Conservation (phyloP, 1,140 invertebrate genomes). For the Mya arenaria region DNA sequence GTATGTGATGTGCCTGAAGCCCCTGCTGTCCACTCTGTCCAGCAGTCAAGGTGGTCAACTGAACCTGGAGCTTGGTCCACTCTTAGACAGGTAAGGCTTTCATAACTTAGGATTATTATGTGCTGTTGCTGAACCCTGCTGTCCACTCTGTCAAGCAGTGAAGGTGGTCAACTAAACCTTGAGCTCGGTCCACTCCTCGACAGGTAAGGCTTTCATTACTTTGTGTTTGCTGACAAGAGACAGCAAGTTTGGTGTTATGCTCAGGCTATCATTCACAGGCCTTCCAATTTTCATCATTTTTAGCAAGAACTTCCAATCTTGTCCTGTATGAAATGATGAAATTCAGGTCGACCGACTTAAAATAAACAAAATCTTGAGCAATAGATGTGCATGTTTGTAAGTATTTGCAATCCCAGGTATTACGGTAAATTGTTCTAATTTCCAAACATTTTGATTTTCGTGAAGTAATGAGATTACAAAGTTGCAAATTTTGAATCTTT, state of each 20-base stretch:
- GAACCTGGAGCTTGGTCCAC: not conserved
- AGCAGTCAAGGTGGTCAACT: constrained; percentile 23
- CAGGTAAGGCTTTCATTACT: constrained; percentile 46
- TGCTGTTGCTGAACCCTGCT: not conserved
- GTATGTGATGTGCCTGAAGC: not conserved
- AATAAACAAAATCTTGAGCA: no score
- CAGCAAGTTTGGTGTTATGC: not conserved
- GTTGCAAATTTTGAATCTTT: no score
- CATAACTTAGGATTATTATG: not conserved
- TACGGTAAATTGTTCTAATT: no score
- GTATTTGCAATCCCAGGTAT: no score
- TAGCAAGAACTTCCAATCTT: no score
- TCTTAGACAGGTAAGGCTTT: constrained; percentile 10
- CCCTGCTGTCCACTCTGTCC: constrained; percentile 28
- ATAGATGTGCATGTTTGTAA: no score
- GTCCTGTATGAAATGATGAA: no score
- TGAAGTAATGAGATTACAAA: no score
- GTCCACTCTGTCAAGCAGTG: not conserved
- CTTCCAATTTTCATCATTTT: no score
- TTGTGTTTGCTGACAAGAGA: not conserved
- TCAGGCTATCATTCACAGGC: not conserved
- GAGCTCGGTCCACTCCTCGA: constrained; percentile 43
- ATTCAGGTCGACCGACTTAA: no score
- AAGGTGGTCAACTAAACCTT: constrained; percentile 37
- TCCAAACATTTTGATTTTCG: no score